A percentile compares a stretch with the other conserved stretches of the same genome.
phyloP scores from a whole-genome alignment of 2,113 vertebrate species.

The Steatornis caripensis region DNA sequence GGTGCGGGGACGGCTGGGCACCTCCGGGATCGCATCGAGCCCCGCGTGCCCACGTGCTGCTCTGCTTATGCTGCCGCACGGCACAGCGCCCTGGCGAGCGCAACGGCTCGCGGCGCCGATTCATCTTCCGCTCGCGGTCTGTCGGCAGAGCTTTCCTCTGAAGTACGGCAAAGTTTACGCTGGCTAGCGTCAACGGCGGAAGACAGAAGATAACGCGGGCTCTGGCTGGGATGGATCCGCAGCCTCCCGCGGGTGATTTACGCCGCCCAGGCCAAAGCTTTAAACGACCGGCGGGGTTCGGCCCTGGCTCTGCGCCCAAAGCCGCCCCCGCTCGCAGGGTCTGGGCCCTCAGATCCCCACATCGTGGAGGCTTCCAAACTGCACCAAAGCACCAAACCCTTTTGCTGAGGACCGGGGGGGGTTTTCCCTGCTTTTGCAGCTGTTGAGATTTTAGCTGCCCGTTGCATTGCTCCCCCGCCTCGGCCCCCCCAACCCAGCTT shows the following conservation, averaged over 20 bases:
- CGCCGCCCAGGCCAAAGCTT: background rate
- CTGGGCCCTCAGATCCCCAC: rapidly evolving
- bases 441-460: background rate
- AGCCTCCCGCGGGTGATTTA: background rate
- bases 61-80: background rate
- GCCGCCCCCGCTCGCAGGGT: rapidly evolving
- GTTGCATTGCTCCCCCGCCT: no score
- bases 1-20: no score
- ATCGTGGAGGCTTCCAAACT: background rate
- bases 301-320: background rate
- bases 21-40: rapidly evolving
- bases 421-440: background rate
- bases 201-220: background rate
- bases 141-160: background rate
- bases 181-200: background rate
- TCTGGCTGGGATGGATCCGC: background rate
- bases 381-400: background rate
- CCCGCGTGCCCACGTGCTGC: background rate
- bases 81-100: background rate
- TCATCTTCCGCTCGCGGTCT: background rate
- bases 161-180: background rate
- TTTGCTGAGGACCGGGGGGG: background rate
- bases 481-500: background rate
- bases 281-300: background rate
- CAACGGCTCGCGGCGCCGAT: background rate